Evolutionary conservation across 2,113 vertebrate genomes (phyloP).

Genomic region (Natator depressus): DNA sequence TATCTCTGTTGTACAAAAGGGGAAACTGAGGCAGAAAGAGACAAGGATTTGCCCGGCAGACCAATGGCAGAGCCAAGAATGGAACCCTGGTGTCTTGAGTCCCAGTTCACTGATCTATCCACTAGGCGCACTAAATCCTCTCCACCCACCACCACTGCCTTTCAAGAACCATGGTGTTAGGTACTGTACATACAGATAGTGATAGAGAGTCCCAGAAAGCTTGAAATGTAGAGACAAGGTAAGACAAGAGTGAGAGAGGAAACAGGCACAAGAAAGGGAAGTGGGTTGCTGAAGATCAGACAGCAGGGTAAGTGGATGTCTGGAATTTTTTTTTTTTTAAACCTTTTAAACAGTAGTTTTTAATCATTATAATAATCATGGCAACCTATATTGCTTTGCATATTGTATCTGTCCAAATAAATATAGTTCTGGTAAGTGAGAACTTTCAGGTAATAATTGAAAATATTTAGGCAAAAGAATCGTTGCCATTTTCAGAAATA

Average conservation of each 20-base stretch:
- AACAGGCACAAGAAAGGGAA: neutral
- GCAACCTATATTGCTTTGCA: neutral
- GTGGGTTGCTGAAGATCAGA: neutral
- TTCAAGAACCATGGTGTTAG: neutral
- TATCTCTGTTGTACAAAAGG: neutral
- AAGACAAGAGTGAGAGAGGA: neutral
- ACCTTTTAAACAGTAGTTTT: neutral
- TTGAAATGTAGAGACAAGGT: neutral
- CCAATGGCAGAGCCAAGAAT: neutral
- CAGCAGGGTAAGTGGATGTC: rapidly evolving
- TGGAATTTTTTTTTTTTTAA: neutral
- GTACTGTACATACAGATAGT: neutral
- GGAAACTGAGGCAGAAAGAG: neutral
- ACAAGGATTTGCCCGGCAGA: neutral
- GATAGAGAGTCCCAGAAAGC: neutral
- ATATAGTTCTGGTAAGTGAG: neutral
- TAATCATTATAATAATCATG: neutral
- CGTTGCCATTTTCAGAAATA: neutral
- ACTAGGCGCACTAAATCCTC: neutral
- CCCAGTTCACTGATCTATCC: neutral
- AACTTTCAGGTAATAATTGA: neutral
- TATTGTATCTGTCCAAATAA: rapidly evolving
- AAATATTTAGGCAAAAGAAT: neutral
- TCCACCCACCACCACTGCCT: neutral
- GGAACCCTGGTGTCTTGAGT: neutral